Conservation (phyloP, 2,797 vertebrate species). For the Prionace glauca region DNA sequence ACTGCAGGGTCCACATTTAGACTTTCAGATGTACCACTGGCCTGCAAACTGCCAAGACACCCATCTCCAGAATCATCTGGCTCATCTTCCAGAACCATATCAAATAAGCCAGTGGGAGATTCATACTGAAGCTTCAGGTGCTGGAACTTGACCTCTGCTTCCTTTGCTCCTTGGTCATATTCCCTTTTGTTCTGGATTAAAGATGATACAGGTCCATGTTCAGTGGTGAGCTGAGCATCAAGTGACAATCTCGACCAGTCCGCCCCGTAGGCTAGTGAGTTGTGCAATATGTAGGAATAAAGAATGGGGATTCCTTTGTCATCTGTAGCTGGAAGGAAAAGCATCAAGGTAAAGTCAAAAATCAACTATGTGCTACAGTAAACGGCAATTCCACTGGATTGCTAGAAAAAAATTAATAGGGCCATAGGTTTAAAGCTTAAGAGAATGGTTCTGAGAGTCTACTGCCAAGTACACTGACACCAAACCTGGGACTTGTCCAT, state of each 20-base stretch:
- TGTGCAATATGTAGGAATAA: constrained; percentile 73
- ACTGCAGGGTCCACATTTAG: background rate
- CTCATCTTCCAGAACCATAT: constrained; percentile 63
- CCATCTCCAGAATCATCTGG: background rate
- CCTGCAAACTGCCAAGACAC: background rate
- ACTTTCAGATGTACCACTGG: background rate
- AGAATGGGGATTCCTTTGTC: constrained; percentile 58
- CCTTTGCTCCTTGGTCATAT: constrained; percentile 35
- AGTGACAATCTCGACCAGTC: constrained; percentile 78
- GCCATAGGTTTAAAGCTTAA: background rate
- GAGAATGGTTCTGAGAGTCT: background rate
- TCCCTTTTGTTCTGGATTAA: background rate
- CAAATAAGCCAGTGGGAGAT: constrained; percentile 68
- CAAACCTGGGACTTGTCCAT: background rate
- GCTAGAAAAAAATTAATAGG: background rate
- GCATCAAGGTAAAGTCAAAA: background rate
- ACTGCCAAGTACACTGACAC: background rate
- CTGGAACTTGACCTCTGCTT: constrained; percentile 46
- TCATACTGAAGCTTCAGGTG: constrained; percentile 69
- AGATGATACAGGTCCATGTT: constrained; percentile 35
- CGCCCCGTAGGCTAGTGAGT: constrained; percentile 84
- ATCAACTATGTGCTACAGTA: background rate
- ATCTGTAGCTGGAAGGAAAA: constrained; percentile 53
- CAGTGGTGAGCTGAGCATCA: constrained; percentile 41
- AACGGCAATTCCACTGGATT: background rate